Percentiles rank a stretch among this genome's conserved stretches.
These are phyloP conservation scores for Mesorhabditis spiculigera DNA, from an alignment of 2,888 invertebrate genomes.

Conservation along the genomic window DNA sequence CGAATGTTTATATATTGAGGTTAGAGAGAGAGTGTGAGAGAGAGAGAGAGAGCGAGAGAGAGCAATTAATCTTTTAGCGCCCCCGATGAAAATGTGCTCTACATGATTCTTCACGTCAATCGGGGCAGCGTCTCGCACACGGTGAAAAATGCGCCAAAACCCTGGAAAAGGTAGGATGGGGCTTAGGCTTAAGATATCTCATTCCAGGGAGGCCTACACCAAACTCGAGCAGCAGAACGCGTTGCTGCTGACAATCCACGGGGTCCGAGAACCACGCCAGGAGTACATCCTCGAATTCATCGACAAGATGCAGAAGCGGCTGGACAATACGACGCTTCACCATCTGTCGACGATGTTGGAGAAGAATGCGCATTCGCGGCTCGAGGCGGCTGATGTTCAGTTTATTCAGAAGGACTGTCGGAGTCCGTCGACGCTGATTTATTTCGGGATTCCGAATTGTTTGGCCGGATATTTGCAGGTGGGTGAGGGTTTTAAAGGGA, in stretches of 20 bases:
- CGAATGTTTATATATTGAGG: slow-evolving; percentile 32
- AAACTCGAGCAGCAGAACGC: slow-evolving; percentile 7
- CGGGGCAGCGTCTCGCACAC: slow-evolving; percentile 22
- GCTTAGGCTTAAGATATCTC: background rate
- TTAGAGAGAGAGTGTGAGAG: slow-evolving; percentile 6
- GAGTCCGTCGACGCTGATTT: slow-evolving; percentile 26
- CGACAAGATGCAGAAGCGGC: slow-evolving; percentile 11
- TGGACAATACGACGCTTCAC: slow-evolving; percentile 23
- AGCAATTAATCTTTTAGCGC: slow-evolving; percentile 21
- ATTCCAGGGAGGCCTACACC: background rate
- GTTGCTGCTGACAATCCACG: slow-evolving; percentile 13
- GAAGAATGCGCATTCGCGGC: slow-evolving; percentile 37
- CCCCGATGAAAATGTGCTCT: slow-evolving; percentile 31
- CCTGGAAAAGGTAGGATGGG: slow-evolving; percentile 1
- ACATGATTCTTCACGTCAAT: slow-evolving; percentile 40
- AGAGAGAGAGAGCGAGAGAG: background rate
- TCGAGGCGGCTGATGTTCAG: slow-evolving; percentile 51
- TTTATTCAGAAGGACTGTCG: slow-evolving; percentile 45
- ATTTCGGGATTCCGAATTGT: slow-evolving; percentile 40
- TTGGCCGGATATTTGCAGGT: slow-evolving; percentile 65
- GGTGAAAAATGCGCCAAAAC: slow-evolving; percentile 9
- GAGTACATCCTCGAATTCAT: slow-evolving; percentile 18
- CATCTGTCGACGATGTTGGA: slow-evolving; percentile 25
- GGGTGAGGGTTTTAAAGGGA: too few relatives aligned
- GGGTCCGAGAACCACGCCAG: slow-evolving; percentile 18